These are phyloP conservation scores for Cheilosia soror DNA, from an alignment of 2,888 invertebrate species.

Conservation along the genomic window DNA sequence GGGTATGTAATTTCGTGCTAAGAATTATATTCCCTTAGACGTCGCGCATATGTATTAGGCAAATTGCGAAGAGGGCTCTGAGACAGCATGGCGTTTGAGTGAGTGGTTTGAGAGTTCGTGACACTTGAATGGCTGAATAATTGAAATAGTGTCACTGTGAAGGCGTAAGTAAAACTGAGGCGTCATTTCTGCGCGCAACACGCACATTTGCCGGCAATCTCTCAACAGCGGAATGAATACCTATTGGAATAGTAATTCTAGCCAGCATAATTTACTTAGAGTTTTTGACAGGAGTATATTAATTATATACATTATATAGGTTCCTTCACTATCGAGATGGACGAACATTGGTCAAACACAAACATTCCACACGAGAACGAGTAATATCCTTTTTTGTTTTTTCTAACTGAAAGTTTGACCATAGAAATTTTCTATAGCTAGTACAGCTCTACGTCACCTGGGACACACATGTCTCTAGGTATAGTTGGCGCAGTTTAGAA, in stretches of 20 bases:
- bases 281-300: too few species aligned
- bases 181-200: conserved; percentile 7
- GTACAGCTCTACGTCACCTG: too few species aligned
- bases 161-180: background rate
- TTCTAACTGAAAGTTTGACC: too few species aligned
- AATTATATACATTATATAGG: too few species aligned
- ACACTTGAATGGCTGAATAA: conserved; percentile 9
- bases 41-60: conserved; percentile 22
- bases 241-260: conserved; percentile 6
- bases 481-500: too few species aligned
- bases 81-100: background rate
- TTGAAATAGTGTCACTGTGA: conserved; percentile 5
- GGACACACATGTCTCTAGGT: too few species aligned
- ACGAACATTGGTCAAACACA: too few species aligned
- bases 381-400: too few species aligned
- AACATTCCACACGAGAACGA: too few species aligned
- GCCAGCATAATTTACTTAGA: too few species aligned
- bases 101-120: conserved; percentile 48
- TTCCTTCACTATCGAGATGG: too few species aligned
- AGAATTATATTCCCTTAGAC: conserved; percentile 29
- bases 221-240: conserved; percentile 7
- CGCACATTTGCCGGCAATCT: conserved; percentile 7
- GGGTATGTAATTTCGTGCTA: conserved; percentile 43
- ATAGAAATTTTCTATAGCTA: too few species aligned
- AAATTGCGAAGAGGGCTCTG: conserved; percentile 21